Evolutionary conservation across 2,797 vertebrate genomes (phyloP).

Genomic region (Parauchenoglanis punctatus): DNA sequence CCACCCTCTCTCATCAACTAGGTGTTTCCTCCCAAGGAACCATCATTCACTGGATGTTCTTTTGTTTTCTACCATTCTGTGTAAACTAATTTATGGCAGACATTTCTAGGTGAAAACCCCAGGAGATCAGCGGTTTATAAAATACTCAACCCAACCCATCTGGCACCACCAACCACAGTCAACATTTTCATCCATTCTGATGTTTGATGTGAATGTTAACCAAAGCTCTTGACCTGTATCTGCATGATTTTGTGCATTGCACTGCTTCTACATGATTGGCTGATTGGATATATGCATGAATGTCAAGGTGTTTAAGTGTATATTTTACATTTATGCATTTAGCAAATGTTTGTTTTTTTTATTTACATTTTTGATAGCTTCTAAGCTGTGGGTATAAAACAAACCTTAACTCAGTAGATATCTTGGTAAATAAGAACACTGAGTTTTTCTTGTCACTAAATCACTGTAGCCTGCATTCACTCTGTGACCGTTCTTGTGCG

Average conservation of each 20-base stretch:
- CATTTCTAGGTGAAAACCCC: background rate
- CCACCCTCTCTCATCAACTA: background rate
- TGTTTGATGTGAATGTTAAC: background rate
- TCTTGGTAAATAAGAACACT: background rate
- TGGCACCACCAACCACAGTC: background rate
- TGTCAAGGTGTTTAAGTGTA: background rate
- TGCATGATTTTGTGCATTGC: background rate
- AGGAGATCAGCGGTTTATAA: background rate
- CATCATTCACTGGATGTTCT: background rate
- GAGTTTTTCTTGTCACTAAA: background rate
- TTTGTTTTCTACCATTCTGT: slow-evolving; percentile 3
- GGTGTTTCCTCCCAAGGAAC: background rate
- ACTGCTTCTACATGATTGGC: background rate
- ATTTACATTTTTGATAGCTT: background rate
- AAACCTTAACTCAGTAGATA: background rate
- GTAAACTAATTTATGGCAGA: background rate
- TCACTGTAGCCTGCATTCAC: background rate
- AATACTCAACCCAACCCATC: background rate
- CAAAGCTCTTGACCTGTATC: background rate
- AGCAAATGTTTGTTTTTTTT: background rate
- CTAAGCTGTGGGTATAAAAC: background rate
- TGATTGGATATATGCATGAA: background rate
- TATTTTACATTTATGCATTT: background rate
- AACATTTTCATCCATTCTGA: background rate
- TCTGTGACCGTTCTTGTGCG: background rate